Base-by-base conservation (phyloP, 2,888 invertebrate species). In the Sicus ferrugineus region DNA sequence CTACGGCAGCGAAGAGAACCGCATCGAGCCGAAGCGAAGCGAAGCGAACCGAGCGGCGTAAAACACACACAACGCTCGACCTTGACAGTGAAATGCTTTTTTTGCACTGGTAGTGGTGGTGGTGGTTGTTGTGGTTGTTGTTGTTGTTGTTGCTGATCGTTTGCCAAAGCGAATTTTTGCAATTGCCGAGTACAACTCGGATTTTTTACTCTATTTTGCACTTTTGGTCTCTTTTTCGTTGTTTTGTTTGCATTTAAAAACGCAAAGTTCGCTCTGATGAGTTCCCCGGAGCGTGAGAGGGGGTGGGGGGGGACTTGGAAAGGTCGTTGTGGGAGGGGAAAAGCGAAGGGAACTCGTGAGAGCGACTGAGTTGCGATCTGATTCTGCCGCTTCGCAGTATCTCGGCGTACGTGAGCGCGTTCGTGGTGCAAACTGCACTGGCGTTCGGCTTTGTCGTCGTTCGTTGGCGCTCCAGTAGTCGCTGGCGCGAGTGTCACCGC, bases 51-150 rank as follows among this genome's bases (percentile, higher is more conserved):
- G 23, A 54, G 14, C 4, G 16, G 23, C 26, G n/a, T n/a, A 42
- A 42, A 34, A 19, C 34, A 59, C 26, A 23, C 79, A 82, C 81
- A 82, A 76, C 73, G 78, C 73, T 81, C 82, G 82, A 82, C 82
- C 82, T 82, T 82, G 82, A 78, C 82, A 82, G 77, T 82, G 82
- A 82, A 82, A 81, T 78, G 77, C 76, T 78, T 72, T 73, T 5
- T 31, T n/a, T 56, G 56, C 42, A 28, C n/a, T 23, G 65, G 9
- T 67, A 71, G 70, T 71, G 69, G n/a, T 72, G 54, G 67, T 70
- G 65, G 48, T 67, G 63, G 50, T 50, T 67, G 74, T 65, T 72
- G 6, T 69, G 68, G 64, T 70, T 71, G 65, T 70, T 73, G 61
- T 58, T 70, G 61, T 28, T 67, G 68, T 42, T 70, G 23, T 34